Evolutionary conservation across 2,113 vertebrate genomes (phyloP), one percentile per base, ranked within the genome.

Genomic region (Epinephelus lanceolatus): DNA sequence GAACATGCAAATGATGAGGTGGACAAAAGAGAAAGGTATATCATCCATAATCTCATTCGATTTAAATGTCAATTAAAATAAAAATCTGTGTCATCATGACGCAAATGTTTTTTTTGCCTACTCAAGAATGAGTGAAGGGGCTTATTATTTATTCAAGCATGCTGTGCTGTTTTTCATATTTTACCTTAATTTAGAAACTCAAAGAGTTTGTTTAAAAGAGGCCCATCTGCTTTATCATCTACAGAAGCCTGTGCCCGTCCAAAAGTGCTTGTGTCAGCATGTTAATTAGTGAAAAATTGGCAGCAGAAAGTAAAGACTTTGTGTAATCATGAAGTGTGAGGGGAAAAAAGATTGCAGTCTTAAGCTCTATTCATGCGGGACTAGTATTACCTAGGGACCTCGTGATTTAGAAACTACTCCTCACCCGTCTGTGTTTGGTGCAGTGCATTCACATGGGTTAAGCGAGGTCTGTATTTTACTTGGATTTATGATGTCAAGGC

Each of bases 251-350:
- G 4, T 0, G 11, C 33, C 56, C 5, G 45, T 53, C 19, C 52
- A 74, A 45, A 76, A 53, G 11, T 10, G 55, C 73, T 76, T 80
- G 68, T 80, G 68, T 66, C 67, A 70, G 57, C 67, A 57, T 59
- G 19, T 73, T 77, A 57, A 76, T 78, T 78, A 57, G 10, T 57
- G 51, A 69, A 68, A 83, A 66, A 40, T 1, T 67, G 56, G 19
- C 70, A 57, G 40, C 23, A 47, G 56, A 49, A 40, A 72, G 27
- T 33, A 51, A 62, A 67, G 10, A 63, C 30, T 62, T 30, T 42
- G 40, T 25, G 27, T 49, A 19, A 49, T 74, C 14, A 40, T 49
- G 33, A 66, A n/a, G 65, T n/a, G 8, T 7, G 27, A 55, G n/a
- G 4, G 4, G 0, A 30, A 30, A 68, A 25, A 33, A 61, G 30